phyloP scores from a whole-genome alignment of 2,113 vertebrate species.

The Passer domesticus region DNA sequence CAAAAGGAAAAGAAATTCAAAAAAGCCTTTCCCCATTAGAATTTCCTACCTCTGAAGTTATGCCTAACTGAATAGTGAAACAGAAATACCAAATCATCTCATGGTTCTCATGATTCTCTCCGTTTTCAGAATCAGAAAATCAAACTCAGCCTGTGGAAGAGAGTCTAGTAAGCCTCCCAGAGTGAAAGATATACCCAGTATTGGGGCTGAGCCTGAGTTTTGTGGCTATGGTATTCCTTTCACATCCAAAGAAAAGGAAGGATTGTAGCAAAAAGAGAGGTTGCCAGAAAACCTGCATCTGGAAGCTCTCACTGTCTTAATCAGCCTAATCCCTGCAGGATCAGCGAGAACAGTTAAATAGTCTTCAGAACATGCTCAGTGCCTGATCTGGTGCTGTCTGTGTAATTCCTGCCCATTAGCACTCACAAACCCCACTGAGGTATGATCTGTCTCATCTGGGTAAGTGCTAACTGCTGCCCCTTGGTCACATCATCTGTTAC shows the following conservation, averaged over 20 bases:
- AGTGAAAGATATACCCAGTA: neutral
- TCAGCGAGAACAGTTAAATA: neutral
- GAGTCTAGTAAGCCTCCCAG: neutral
- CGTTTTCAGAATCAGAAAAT: neutral
- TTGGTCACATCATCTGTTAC: neutral
- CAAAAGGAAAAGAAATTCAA: neutral
- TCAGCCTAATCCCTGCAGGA: neutral
- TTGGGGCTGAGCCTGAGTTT: neutral
- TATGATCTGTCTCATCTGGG: neutral
- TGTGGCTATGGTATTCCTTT: neutral
- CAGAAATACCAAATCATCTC: neutral
- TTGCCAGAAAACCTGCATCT: neutral
- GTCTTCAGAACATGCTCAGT: neutral
- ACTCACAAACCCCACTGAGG: neutral
- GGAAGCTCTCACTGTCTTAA: neutral
- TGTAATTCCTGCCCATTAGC: neutral
- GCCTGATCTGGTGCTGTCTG: neutral
- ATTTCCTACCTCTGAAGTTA: neutral
- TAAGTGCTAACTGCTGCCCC: neutral
- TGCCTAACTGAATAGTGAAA: neutral
- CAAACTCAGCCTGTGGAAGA: neutral
- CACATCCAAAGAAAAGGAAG: neutral
- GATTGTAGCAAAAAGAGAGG: neutral
- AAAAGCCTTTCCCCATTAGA: neutral
- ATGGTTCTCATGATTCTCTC: neutral